Percentiles rank a stretch among this genome's conserved stretches.
Evolutionary conservation across 1,140 invertebrate species (phyloP).

Genomic region (Bombus waltoni): DNA sequence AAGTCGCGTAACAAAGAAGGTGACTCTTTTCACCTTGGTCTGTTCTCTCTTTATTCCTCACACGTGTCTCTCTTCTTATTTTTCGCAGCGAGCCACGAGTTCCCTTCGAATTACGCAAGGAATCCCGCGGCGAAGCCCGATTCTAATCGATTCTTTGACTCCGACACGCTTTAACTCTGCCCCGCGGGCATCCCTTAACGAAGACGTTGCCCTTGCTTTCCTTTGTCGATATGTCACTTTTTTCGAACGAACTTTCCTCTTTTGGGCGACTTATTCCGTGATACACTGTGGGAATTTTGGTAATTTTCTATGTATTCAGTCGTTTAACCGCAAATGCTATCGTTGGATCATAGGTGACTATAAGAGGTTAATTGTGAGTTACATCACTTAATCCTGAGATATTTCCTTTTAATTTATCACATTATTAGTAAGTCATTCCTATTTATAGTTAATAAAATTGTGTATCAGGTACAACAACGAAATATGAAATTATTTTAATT

Average conservation of each 20-base stretch:
- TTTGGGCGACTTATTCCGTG: slow-evolving; percentile 18
- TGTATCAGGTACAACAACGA: no score
- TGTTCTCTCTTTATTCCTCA: slow-evolving; percentile 18
- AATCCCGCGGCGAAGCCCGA: slow-evolving; percentile 64
- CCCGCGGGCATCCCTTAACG: slow-evolving; percentile 69
- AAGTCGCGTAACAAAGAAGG: slow-evolving; percentile 59
- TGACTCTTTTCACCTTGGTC: slow-evolving; percentile 53
- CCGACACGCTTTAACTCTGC: slow-evolving; percentile 68
- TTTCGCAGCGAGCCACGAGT: slow-evolving; percentile 7
- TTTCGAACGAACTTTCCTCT: slow-evolving; percentile 17
- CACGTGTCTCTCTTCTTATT: slow-evolving; percentile 47
- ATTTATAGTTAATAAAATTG: no score
- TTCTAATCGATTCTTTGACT: slow-evolving; percentile 71
- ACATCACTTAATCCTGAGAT: no score
- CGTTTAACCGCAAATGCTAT: no score
- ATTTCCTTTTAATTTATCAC: no score
- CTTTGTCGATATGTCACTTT: slow-evolving; percentile 16
- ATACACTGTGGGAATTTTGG: slow-evolving; percentile 54
- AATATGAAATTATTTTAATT: no score
- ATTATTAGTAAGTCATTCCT: no score
- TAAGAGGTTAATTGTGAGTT: no score
- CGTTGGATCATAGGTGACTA: no score
- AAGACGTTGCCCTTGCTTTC: slow-evolving; percentile 58
- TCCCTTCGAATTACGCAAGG: slow-evolving; percentile 58
- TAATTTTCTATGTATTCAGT: neutral